phyloP scores from a whole-genome alignment of 2,888 invertebrate species.

The Lasioglossum figueresi region DNA sequence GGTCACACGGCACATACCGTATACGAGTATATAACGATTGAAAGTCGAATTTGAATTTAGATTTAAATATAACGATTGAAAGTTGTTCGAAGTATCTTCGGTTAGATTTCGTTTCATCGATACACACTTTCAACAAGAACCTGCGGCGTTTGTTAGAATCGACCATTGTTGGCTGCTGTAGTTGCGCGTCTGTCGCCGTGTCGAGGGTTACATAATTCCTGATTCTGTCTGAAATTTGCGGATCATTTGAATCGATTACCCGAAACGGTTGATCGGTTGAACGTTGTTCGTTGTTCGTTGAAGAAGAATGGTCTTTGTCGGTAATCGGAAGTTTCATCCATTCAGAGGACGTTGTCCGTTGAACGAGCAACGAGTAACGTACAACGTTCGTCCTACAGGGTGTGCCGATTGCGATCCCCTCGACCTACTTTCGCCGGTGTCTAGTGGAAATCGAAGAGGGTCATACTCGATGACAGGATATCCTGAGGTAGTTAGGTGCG shows the following conservation, averaged over 20 bases:
- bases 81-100: neutral
- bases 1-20: no score
- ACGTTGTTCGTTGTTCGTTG: neutral
- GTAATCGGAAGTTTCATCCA: slow-evolving; percentile 14
- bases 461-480: slow-evolving; percentile 58
- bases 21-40: no score
- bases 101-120: neutral
- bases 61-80: no score
- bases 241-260: neutral
- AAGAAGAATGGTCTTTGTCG: neutral
- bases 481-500: slow-evolving; percentile 47
- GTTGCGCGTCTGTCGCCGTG: neutral
- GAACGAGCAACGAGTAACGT: neutral
- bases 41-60: no score
- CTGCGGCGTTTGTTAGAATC: neutral
- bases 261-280: neutral
- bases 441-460: slow-evolving; percentile 60
- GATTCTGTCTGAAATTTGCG: neutral
- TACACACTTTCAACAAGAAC: neutral
- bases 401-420: slow-evolving; percentile 48
- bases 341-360: slow-evolving; percentile 32
- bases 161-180: neutral
- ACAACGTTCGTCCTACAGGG: slow-evolving; percentile 26
- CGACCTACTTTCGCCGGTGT: slow-evolving; percentile 56
- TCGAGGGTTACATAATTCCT: neutral